phyloP scores from a whole-genome alignment of 2,888 invertebrate genomes.

The Acleris sparsana region DNA sequence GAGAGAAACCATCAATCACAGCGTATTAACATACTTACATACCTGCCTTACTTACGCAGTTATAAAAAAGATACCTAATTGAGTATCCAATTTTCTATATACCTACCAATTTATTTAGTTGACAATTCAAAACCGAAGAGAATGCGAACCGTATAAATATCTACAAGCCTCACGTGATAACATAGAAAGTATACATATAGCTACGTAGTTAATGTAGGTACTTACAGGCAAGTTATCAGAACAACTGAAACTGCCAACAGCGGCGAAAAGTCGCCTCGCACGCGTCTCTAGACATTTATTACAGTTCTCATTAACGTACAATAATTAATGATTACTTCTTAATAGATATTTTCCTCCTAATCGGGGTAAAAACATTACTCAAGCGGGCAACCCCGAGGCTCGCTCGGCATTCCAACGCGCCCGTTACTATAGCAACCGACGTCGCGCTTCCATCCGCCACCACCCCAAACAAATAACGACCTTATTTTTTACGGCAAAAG shows the following conservation, averaged over 20 bases:
- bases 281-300: conserved; percentile 28
- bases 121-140: neutral
- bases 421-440: conserved; percentile 84
- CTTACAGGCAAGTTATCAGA: neutral
- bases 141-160: neutral
- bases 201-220: conserved; percentile 1
- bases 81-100: neutral
- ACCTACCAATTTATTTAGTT: neutral
- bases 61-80: no score
- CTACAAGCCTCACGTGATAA: neutral
- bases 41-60: no score
- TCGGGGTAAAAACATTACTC: conserved; percentile 70
- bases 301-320: conserved; percentile 29
- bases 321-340: conserved; percentile 35
- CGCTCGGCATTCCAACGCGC: conserved; percentile 71
- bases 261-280: conserved; percentile 15
- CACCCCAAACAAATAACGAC: conserved; percentile 69
- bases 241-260: conserved; percentile 14
- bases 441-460: conserved; percentile 57
- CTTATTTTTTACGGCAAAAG: conserved; percentile 62
- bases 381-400: conserved; percentile 65
- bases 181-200: neutral
- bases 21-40: no score
- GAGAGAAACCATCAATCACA: neutral
- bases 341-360: conserved; percentile 52